These are phyloP conservation scores for Deilephila porcellus DNA, from an alignment of 2,888 invertebrate species.

Conservation along the genomic window DNA sequence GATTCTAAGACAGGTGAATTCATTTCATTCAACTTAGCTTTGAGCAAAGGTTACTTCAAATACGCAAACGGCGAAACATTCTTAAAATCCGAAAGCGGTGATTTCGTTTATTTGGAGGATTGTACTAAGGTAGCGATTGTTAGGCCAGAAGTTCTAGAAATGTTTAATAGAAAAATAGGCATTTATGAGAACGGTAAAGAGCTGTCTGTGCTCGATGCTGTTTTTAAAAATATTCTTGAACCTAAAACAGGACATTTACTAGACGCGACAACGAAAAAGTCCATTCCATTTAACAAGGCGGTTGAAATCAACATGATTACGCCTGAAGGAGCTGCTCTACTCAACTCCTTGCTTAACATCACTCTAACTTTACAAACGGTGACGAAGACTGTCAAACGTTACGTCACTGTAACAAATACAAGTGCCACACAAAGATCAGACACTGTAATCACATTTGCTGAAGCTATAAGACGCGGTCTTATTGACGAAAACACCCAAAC, in stretches of 20 bases:
- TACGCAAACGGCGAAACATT: slow-evolving; percentile 90
- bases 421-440: slow-evolving; percentile 84
- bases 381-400: slow-evolving; percentile 92
- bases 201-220: slow-evolving; percentile 93
- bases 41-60: slow-evolving; percentile 90
- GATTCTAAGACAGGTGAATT: slow-evolving; percentile 92
- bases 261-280: slow-evolving; percentile 88
- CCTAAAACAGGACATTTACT: slow-evolving; percentile 94
- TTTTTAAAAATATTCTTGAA: slow-evolving; percentile 93
- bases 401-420: slow-evolving; percentile 90
- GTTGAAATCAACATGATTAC: slow-evolving; percentile 93
- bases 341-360: slow-evolving; percentile 93
- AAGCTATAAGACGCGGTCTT: slow-evolving; percentile 90
- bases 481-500: slow-evolving; percentile 92
- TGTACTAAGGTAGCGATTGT: slow-evolving; percentile 91
- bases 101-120: slow-evolving; percentile 90
- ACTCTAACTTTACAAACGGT: slow-evolving; percentile 95
- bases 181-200: slow-evolving; percentile 91
- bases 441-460: slow-evolving; percentile 89
- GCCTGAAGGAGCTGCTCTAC: slow-evolving; percentile 93
- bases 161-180: slow-evolving; percentile 93
- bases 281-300: slow-evolving; percentile 93
- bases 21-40: slow-evolving; percentile 92
- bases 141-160: slow-evolving; percentile 93
- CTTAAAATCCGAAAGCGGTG: slow-evolving; percentile 89